Base-by-base conservation (phyloP, 1,140 invertebrate species). In the Apis laboriosa region DNA sequence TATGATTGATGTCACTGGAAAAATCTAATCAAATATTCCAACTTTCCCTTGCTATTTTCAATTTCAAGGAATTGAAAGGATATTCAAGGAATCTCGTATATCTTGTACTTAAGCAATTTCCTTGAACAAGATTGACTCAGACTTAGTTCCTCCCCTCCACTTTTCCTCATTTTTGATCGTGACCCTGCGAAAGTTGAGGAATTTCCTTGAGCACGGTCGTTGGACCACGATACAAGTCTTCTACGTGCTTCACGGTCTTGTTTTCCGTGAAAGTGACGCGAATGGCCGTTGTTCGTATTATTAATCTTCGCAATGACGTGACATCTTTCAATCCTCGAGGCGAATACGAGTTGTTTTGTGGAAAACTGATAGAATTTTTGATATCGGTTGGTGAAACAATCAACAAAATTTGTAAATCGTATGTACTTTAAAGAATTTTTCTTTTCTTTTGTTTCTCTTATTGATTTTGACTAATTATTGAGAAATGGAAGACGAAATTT, bases 191-290 rank as follows among this genome's bases (percentile, higher is more conserved):
- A 71, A 71, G 9, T 7, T 9, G n/a, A 70, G 49, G 49, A 70
- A 51, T 70, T 70, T 51, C 78, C 66, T 78, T 34, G 66, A 71
- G 28, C 66, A 49, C 43, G 66, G 55, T 70, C 66, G 55, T 58
- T 70, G 64, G 64, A 28, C 63, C 19, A 5, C 56, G n/a, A 76
- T 24, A n/a, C 13, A n/a, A 15, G 13, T 70, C 13, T 12, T 24
- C 34, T 24, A 7, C 0, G 43, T 49, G 21, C 15, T 19, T 55
- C 0, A 12, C 15, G 9, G 68, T 21, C 12, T 79, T 79, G 70
- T 61, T 79, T 71, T 17, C 19, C 56, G 34, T 71, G 66, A 71
- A 71, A 71, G 43, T 71, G 77, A 71, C 61, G 75, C 21, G 43
- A 34, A 28, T 28, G 5, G 15, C 9, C n/a, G 24, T 71, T n/a